Evolutionary conservation across 1,140 invertebrate genomes (phyloP).

Genomic region (Tetranychus cinnabarinus): DNA sequence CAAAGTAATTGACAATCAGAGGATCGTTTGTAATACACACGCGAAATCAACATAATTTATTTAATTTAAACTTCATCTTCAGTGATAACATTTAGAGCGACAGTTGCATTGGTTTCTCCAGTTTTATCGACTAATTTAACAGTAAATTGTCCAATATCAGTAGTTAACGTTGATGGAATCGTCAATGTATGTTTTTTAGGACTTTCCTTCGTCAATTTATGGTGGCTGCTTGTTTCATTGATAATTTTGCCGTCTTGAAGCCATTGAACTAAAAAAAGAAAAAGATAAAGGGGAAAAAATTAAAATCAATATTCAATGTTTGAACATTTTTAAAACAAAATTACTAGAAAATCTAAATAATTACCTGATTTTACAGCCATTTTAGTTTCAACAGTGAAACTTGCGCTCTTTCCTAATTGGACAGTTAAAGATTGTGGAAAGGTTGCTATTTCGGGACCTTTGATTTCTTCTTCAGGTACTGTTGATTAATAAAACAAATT

Average conservation of each 20-base stretch:
- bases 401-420: slow-evolving; percentile 47
- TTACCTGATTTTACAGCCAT: slow-evolving; percentile 37
- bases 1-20: no score
- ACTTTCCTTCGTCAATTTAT: slow-evolving; percentile 47
- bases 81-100: slow-evolving; percentile 50
- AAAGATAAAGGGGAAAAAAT: background rate
- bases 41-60: no score
- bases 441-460: slow-evolving; percentile 54
- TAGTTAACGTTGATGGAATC: slow-evolving; percentile 43
- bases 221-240: slow-evolving; percentile 45
- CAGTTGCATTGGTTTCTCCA: slow-evolving; percentile 44
- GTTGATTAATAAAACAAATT: background rate
- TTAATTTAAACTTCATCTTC: slow-evolving; percentile 1
- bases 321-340: background rate
- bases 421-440: slow-evolving; percentile 73
- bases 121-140: slow-evolving; percentile 62
- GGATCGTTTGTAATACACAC: no score
- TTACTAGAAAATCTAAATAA: background rate
- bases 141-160: slow-evolving; percentile 69
- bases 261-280: slow-evolving; percentile 35
- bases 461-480: slow-evolving; percentile 63
- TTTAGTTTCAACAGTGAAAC: slow-evolving; percentile 54
- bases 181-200: slow-evolving; percentile 43
- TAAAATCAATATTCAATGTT: background rate
- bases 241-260: slow-evolving; percentile 68